These are phyloP conservation scores for Agrilus cyanescens DNA, from an alignment of 2,888 invertebrate genomes.

Conservation along the genomic window DNA sequence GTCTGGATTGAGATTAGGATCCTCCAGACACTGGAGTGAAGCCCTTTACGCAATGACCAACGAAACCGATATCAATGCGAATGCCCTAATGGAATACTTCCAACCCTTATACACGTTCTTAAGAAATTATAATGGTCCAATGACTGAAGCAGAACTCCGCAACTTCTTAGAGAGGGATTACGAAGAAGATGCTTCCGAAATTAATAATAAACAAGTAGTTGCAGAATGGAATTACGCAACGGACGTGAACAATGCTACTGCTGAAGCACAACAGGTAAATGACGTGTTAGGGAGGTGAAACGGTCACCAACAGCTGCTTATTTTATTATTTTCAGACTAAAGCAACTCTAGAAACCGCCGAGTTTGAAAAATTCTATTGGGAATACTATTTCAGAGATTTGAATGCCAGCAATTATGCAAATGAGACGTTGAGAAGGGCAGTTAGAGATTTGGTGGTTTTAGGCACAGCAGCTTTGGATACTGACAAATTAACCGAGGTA, in stretches of 20 bases:
- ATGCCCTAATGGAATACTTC: slow-evolving; percentile 45
- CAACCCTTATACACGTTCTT: slow-evolving; percentile 43
- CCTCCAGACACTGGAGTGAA: slow-evolving; percentile 43
- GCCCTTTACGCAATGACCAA: slow-evolving; percentile 47
- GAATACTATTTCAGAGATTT: slow-evolving; percentile 27
- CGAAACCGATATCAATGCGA: slow-evolving; percentile 40
- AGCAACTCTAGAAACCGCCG: slow-evolving; percentile 18
- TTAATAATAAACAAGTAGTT: slow-evolving; percentile 25
- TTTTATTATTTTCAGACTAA: slow-evolving; percentile 17
- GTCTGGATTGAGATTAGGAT: slow-evolving; percentile 37
- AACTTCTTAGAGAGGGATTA: slow-evolving; percentile 17
- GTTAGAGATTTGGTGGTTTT: slow-evolving; percentile 35
- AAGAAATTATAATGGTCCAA: slow-evolving; percentile 7
- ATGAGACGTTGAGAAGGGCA: slow-evolving; percentile 32
- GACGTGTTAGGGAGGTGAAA: background rate
- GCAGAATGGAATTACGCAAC: slow-evolving; percentile 31
- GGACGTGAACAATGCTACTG: slow-evolving; percentile 24
- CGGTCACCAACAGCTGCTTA: background rate
- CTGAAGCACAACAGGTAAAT: slow-evolving; percentile 19
- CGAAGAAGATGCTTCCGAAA: slow-evolving; percentile 18
- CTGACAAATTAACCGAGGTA: slow-evolving; percentile 30
- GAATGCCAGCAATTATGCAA: slow-evolving; percentile 30
- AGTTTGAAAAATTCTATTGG: slow-evolving; percentile 33
- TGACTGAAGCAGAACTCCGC: slow-evolving; percentile 16
- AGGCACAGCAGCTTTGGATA: slow-evolving; percentile 35